These are phyloP conservation scores for Pachycephala philippinensis DNA, from an alignment of 2,113 vertebrate genomes.

Conservation along the genomic window DNA sequence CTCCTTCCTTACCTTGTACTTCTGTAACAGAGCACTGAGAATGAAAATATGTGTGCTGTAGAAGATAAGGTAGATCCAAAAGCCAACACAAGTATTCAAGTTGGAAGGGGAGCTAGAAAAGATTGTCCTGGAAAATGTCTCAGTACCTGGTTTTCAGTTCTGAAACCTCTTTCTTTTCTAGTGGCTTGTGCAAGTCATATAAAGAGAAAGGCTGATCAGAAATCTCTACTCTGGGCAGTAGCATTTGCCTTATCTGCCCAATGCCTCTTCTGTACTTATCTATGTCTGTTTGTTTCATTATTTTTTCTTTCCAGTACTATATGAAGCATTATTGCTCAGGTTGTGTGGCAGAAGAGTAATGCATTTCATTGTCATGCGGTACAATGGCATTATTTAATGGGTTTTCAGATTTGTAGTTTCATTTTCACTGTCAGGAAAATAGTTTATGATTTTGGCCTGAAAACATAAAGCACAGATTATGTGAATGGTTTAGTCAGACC, in stretches of 20 bases:
- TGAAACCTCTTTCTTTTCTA: neutral
- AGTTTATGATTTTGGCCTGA: neutral
- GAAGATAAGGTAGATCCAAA: neutral
- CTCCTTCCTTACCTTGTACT: neutral
- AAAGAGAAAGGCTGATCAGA: neutral
- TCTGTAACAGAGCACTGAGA: neutral
- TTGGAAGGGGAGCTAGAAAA: neutral
- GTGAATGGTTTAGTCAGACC: slow-evolving; percentile 16
- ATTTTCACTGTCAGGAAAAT: neutral
- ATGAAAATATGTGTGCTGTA: neutral
- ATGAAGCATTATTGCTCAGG: neutral
- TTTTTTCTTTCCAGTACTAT: neutral
- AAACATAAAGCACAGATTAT: slow-evolving; percentile 21
- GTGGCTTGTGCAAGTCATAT: neutral
- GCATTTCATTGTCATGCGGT: neutral
- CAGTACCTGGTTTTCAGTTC: neutral
- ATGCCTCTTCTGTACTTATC: neutral
- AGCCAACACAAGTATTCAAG: neutral
- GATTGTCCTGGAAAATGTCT: neutral
- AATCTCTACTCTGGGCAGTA: neutral
- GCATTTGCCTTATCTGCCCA: neutral
- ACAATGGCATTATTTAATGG: neutral
- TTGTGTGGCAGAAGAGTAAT: neutral
- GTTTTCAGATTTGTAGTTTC: neutral
- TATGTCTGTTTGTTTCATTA: neutral